Evolutionary conservation across 2,888 invertebrate species (phyloP), one percentile per base, ranked within the genome.

Genomic region (Pharmacophagus antenor): DNA sequence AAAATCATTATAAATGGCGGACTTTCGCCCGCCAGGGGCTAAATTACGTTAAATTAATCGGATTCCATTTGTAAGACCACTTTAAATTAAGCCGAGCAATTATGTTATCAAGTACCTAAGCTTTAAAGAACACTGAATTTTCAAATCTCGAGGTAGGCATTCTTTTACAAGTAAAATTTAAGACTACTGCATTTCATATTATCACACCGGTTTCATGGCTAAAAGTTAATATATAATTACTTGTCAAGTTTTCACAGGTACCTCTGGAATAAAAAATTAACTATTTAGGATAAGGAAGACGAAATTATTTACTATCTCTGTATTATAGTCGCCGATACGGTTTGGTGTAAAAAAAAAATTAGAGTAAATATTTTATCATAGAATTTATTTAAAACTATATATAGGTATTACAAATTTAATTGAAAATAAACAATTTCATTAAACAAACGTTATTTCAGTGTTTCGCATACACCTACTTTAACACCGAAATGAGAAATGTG

Each of bases 1-100:
- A 57, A 57, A 51, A 46, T 51, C n/a, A 44, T 57, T 31, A 57
- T 51, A 17, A 57, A 57, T 57, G 46, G 46, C 31, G 22, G 27
- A 44, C 49, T 27, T 37, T 56, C 27, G 18, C 12, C 22, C 44
- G 22, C 8, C 44, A 42, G 27, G 31, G 31, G 51, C 51, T 22
- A 50, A 51, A 57, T 51, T 46, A 18, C 57, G 44, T 31, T 46
- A 31, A 57, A 46, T 51, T 57, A 46, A 57, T 57, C 27, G 37
- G 22, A 57, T 31, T 51, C 31, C 51, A 57, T 57, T 57, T 57
- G 57, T 57, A 51, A 23, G 51, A 51, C 46, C 44, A 51, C 46
- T 46, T 57, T 51, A 46, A 44, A 23, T 46, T 51, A 21, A 51
- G 46, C 46, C 42, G 17, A 17, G 22, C 44, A 51, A 51, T 57